Percentiles rank a stretch among this genome's conserved stretches.
phyloP scores from a whole-genome alignment of 2,113 vertebrate genomes.

The Trematocara stigmaticum region DNA sequence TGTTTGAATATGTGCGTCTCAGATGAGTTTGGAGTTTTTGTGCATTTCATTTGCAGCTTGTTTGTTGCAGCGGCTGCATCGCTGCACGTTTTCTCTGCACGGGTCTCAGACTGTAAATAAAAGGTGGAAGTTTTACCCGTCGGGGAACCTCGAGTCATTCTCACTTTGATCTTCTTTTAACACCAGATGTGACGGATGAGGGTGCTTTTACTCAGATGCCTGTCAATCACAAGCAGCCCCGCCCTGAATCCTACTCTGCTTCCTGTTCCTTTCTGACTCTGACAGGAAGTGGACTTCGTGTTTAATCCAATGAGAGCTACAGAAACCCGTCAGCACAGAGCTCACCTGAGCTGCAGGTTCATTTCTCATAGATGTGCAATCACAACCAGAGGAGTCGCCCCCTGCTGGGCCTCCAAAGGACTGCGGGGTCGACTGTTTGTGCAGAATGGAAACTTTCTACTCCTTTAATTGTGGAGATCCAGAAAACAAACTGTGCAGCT shows the following conservation, averaged over 20 bases:
- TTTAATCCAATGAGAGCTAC: not conserved
- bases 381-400: not conserved
- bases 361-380: not conserved
- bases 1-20: not conserved
- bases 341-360: not conserved
- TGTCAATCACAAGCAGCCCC: not conserved
- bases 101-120: not conserved
- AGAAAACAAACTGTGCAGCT: not conserved
- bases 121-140: not conserved
- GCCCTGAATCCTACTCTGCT: not conserved
- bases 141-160: not conserved
- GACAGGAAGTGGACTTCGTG: not conserved
- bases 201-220: rapidly evolving
- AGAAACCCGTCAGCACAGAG: not conserved
- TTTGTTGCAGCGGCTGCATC: not conserved
- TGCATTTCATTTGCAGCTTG: not conserved
- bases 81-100: rapidly evolving
- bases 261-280: not conserved
- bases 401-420: not conserved
- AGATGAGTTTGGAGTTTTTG: not conserved
- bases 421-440: not conserved
- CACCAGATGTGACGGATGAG: rapidly evolving
- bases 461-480: not conserved
- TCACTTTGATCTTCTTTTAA: not conserved
- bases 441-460: not conserved